Base-by-base conservation (phyloP, 2,113 vertebrate genomes). In the Boleophthalmus pectinirostris region DNA sequence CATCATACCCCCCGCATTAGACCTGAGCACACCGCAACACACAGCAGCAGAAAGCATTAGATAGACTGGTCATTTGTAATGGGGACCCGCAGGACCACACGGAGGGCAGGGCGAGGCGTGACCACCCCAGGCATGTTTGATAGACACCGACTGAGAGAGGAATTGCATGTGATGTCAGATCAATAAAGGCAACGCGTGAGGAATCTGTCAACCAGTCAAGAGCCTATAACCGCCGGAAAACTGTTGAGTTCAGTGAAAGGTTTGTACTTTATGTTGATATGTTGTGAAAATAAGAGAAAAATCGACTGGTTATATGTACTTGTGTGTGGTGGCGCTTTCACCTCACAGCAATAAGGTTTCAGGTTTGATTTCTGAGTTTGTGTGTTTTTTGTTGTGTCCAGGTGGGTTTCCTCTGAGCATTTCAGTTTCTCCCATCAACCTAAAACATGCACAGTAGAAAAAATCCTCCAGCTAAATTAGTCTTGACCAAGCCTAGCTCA, bases 41-140 rank as follows among this genome's bases (percentile, higher is more conserved):
- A 24, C 82, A 74, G 74, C 78, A 79, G 70, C 73, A 68, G 78
- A 58, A 3, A 25, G 14, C 56, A 58, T 58, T 74, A 73, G 53
- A 33, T 60, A 80, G 73, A 81, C 81, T 61, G 69, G 85, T 86
- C 78, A 79, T 89, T 89, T 88, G 80, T 88, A 80, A 23, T 53
- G 75, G 66, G 81, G 79, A 87, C 85, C 84, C 78, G 73, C 53
- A 82, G 51, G 77, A 81, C 73, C 85, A 78, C 74, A 80, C 25
- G 6, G 69, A 80, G 73, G 72, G 71, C 69, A 67, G 57, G 67
- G 70, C 68, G 74, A 85, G 82, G 70, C 70, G 68, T 60, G 63
- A 51, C 77, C 82, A 86, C 82, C 77, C 74, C 69, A 49, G 78
- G 85, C 77, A 67, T 75, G 78, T 77, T 80, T 78, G 77, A 72